These are phyloP conservation scores for Thymelicus sylvestris DNA, from an alignment of 2,888 invertebrate species.

Conservation along the genomic window DNA sequence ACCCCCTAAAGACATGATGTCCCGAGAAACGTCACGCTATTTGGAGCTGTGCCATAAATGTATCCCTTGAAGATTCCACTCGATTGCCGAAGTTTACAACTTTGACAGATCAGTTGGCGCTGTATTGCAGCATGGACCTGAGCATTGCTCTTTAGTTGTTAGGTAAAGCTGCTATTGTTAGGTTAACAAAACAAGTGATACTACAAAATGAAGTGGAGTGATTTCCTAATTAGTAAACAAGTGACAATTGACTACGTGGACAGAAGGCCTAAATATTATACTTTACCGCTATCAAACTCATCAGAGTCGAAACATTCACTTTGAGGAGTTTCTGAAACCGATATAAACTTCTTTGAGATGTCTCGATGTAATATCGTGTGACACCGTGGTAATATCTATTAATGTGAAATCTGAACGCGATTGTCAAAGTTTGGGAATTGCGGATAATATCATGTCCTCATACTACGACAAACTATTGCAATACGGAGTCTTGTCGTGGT, in stretches of 20 bases:
- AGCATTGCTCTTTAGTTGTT: too few species aligned
- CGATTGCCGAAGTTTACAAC: constrained; percentile 8
- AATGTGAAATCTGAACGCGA: not conserved
- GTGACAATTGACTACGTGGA: too few species aligned
- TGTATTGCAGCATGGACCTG: too few species aligned
- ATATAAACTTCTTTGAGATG: too few species aligned
- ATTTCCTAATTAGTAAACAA: too few species aligned
- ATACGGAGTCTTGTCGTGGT: not conserved
- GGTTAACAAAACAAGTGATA: too few species aligned
- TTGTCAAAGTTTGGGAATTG: not conserved
- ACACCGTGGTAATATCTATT: not conserved
- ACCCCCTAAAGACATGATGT: not conserved
- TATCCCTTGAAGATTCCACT: not conserved
- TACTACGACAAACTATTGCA: not conserved
- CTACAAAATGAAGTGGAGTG: too few species aligned
- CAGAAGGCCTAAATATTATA: too few species aligned
- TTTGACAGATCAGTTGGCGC: not conserved
- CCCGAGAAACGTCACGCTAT: constrained; percentile 4
- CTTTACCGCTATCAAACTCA: too few species aligned
- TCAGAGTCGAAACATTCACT: too few species aligned
- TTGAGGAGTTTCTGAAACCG: too few species aligned
- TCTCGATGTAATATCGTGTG: not conserved
- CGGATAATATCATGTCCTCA: not conserved
- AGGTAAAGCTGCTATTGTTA: too few species aligned
- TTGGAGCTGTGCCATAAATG: constrained; percentile 2